Conservation (phyloP, 1,140 invertebrate species). For the Nebria ingens region DNA sequence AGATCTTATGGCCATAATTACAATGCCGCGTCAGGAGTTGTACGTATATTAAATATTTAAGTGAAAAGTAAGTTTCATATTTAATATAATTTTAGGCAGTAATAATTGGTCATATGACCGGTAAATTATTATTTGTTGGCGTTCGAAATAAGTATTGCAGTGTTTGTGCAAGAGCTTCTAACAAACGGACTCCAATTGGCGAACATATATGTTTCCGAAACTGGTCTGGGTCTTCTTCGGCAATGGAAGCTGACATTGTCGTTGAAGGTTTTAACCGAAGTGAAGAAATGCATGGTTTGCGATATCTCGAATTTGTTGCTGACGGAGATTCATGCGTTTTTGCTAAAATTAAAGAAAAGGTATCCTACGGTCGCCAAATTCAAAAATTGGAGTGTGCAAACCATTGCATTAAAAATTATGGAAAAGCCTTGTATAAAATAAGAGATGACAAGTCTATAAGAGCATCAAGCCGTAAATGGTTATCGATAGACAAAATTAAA, state of each 20-base stretch:
- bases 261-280: slow-evolving; percentile 25
- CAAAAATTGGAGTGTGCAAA: slow-evolving; percentile 1
- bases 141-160: slow-evolving; percentile 31
- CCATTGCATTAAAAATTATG: slow-evolving; percentile 2
- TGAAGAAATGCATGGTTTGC: slow-evolving; percentile 24
- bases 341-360: slow-evolving; percentile 16
- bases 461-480: not conserved
- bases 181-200: not conserved
- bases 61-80: no score
- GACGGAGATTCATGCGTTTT: slow-evolving; percentile 18
- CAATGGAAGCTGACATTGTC: slow-evolving; percentile 29
- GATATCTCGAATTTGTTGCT: slow-evolving; percentile 21
- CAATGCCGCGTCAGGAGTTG: slow-evolving; percentile 25
- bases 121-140: slow-evolving; percentile 30
- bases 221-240: slow-evolving; percentile 19
- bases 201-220: slow-evolving; percentile 27
- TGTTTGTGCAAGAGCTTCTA: not conserved
- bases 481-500: not conserved
- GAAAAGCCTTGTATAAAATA: not conserved
- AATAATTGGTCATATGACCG: no score
- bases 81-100: no score
- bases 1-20: slow-evolving; percentile 26
- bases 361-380: slow-evolving; percentile 6
- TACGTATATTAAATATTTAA: no score
- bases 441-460: not conserved